A percentile compares a stretch with the other conserved stretches of the same genome.
Conservation (phyloP, 2,888 invertebrate species). For the Leucozona laternaria region DNA sequence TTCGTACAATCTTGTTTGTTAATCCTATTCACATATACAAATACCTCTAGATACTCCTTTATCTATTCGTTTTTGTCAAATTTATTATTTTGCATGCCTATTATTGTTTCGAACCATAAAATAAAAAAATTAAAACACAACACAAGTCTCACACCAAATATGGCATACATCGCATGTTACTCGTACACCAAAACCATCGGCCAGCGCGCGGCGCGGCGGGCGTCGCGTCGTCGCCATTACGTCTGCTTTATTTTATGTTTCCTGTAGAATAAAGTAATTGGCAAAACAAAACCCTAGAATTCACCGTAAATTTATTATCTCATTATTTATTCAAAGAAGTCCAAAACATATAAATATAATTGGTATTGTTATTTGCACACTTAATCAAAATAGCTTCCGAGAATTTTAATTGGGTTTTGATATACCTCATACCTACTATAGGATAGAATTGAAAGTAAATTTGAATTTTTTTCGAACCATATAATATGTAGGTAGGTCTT, state of each 20-base stretch:
- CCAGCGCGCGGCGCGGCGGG: no score
- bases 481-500: no score
- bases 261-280: slow-evolving; percentile 20
- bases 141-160: neutral
- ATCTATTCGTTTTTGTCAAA: no score
- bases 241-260: slow-evolving; percentile 46
- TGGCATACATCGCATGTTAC: slow-evolving; percentile 7
- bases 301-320: slow-evolving; percentile 1
- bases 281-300: slow-evolving; percentile 6
- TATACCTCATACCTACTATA: neutral
- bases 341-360: slow-evolving; percentile 55
- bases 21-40: no score
- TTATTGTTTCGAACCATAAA: neutral
- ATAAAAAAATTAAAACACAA: neutral
- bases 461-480: neutral
- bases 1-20: no score
- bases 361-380: slow-evolving; percentile 67
- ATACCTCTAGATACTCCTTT: no score
- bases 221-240: slow-evolving; percentile 13
- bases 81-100: no score
- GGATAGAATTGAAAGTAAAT: neutral
- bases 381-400: slow-evolving; percentile 60
- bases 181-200: neutral
- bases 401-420: slow-evolving; percentile 56
- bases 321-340: slow-evolving; percentile 32